Percentiles rank a stretch among this genome's conserved stretches.
phyloP scores from a whole-genome alignment of 2,797 vertebrate genomes.

The Peromyscus eremicus region DNA sequence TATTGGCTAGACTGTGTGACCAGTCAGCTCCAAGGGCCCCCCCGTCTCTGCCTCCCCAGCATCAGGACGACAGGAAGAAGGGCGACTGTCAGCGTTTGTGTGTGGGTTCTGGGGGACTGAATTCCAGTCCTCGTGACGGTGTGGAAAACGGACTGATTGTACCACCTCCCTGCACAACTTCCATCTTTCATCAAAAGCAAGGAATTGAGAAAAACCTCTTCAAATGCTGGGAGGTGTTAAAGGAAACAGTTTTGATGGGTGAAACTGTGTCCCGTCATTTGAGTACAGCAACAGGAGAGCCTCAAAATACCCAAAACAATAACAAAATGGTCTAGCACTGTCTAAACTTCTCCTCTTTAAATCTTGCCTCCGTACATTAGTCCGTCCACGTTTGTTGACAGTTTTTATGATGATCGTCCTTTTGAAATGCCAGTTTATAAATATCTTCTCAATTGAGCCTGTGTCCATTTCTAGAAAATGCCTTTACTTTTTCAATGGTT shows the following conservation, averaged over 20 bases:
- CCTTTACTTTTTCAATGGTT: background rate
- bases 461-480: background rate
- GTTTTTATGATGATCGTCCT: background rate
- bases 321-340: background rate
- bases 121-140: background rate
- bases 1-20: background rate
- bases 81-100: background rate
- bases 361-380: background rate
- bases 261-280: background rate
- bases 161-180: no score
- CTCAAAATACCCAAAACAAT: background rate
- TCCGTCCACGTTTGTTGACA: background rate
- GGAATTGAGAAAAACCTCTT: background rate
- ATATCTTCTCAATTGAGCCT: background rate
- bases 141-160: background rate
- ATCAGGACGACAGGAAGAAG: fast-evolving
- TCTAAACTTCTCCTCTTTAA: background rate
- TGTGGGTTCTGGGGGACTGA: background rate
- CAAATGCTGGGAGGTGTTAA: background rate
- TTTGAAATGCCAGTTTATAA: background rate
- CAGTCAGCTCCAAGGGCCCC: no score
- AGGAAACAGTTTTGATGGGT: background rate
- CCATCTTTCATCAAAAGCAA: background rate
- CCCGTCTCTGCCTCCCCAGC: background rate
- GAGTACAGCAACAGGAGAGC: background rate